Percentiles rank a stretch among this genome's conserved stretches.
Evolutionary conservation across 2,888 invertebrate species (phyloP).

Genomic region (Cyrtodaria siliqua): DNA sequence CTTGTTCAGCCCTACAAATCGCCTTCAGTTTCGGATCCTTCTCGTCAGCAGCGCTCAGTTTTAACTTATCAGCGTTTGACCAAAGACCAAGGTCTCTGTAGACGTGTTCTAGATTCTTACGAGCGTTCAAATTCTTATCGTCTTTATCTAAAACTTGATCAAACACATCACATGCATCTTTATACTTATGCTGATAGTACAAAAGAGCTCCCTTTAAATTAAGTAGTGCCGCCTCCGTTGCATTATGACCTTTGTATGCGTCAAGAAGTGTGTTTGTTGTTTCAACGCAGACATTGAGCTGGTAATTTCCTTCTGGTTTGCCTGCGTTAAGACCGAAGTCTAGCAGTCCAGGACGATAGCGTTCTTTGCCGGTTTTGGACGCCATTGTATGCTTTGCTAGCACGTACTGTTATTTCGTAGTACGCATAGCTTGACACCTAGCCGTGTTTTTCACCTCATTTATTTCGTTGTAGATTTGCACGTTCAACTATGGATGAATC

Average conservation of each 20-base stretch:
- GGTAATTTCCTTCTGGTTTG: slow-evolving; percentile 6
- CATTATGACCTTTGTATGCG: slow-evolving; percentile 2
- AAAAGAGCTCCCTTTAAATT: slow-evolving; percentile 9
- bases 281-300: not conserved
- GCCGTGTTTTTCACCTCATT: too few relatives aligned
- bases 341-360: not conserved
- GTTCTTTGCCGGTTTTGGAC: not conserved
- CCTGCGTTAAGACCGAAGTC: slow-evolving; percentile 7
- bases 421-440: too few relatives aligned
- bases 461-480: too few relatives aligned
- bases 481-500: too few relatives aligned
- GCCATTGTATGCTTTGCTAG: too few relatives aligned
- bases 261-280: slow-evolving; percentile 5
- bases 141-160: not conserved
- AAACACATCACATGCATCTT: slow-evolving; percentile 1
- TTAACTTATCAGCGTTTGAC: not conserved
- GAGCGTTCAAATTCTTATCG: slow-evolving; percentile 5
- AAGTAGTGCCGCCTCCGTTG: slow-evolving; percentile 5
- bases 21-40: not conserved
- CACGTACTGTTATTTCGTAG: too few relatives aligned
- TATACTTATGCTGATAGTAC: slow-evolving; percentile 8
- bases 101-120: not conserved
- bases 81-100: slow-evolving; percentile 5
- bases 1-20: slow-evolving; percentile 10
- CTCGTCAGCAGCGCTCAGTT: not conserved